These are phyloP conservation scores for Argopecten irradians DNA, from an alignment of 1,140 invertebrate genomes.

Conservation along the genomic window DNA sequence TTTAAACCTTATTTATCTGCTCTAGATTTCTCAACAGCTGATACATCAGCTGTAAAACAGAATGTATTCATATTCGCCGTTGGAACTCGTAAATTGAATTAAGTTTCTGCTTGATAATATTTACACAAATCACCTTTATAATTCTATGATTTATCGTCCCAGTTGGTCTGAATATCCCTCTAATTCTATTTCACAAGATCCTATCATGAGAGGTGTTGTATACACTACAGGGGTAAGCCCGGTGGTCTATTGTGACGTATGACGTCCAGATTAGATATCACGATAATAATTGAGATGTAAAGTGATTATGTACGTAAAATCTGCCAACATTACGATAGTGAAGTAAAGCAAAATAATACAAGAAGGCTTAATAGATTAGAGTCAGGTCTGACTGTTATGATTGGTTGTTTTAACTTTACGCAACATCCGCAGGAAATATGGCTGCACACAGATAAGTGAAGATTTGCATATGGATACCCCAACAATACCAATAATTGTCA, in stretches of 20 bases:
- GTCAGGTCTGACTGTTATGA: background rate
- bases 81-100: background rate
- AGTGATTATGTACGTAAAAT: background rate
- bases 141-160: background rate
- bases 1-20: background rate
- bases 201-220: background rate
- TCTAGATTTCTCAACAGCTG: background rate
- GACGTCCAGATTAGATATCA: background rate
- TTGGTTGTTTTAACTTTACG: background rate
- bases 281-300: background rate
- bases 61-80: background rate
- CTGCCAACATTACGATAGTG: background rate
- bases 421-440: background rate
- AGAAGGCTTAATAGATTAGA: background rate
- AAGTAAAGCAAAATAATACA: background rate
- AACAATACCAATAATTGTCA: background rate
- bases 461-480: background rate
- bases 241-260: background rate
- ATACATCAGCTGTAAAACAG: background rate
- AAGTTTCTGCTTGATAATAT: background rate
- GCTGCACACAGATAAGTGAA: background rate
- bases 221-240: background rate
- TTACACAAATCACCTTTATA: background rate
- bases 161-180: background rate
- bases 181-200: constrained; percentile 23